phyloP scores from a whole-genome alignment of 2,888 invertebrate genomes.

The Campoplex capitator region DNA sequence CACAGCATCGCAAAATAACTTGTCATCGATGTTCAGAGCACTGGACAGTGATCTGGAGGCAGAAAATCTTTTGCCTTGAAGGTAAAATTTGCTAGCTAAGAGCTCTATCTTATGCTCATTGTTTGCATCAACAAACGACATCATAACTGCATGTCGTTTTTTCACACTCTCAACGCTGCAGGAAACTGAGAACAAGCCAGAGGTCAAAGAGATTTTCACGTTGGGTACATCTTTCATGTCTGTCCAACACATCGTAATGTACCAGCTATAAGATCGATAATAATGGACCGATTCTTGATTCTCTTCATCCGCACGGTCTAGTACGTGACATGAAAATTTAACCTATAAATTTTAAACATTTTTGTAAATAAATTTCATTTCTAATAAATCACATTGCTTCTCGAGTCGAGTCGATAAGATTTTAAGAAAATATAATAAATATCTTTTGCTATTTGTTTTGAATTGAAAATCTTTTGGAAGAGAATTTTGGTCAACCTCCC shows the following conservation, averaged over 20 bases:
- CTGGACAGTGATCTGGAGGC: conserved; percentile 68
- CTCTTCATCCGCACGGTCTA: conserved; percentile 55
- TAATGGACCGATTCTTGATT: not conserved
- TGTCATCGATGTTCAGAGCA: conserved; percentile 64
- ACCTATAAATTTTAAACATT: conserved; percentile 61
- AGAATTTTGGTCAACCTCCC: too few species aligned
- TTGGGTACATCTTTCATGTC: conserved; percentile 51
- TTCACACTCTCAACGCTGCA: conserved; percentile 68
- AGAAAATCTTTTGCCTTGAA: conserved; percentile 72
- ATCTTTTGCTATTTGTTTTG: too few species aligned
- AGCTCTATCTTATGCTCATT: conserved; percentile 70
- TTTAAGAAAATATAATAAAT: too few species aligned
- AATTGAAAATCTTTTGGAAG: too few species aligned
- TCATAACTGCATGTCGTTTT: conserved; percentile 72
- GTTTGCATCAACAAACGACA: conserved; percentile 40
- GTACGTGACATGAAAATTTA: conserved; percentile 74
- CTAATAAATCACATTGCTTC: not conserved
- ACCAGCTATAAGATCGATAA: conserved; percentile 67
- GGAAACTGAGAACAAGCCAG: conserved; percentile 65
- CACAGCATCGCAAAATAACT: conserved; percentile 75
- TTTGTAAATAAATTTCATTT: not conserved
- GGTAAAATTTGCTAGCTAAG: conserved; percentile 74
- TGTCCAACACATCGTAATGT: conserved; percentile 69
- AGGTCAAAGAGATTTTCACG: conserved; percentile 18
- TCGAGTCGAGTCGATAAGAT: not conserved